Evolutionary conservation across 92 coral and sea anemone species (phyloP), one percentile per base, ranked within the genome.

Genomic region (Porites cylindrica): DNA sequence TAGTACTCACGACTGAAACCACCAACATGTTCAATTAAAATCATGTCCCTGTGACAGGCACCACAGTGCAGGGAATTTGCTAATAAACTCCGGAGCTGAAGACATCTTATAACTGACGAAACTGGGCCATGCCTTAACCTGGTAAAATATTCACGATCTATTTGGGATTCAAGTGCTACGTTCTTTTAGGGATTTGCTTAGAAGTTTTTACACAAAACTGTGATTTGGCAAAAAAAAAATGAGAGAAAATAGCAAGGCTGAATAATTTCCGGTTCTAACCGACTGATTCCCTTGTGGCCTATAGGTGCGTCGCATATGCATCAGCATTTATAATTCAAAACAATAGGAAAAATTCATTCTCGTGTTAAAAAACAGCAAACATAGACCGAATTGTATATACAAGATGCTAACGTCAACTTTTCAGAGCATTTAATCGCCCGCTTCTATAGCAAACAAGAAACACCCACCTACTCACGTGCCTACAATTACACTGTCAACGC

Each of bases 1-100:
- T 63, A 63, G 67, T 63, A 63, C 84, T 80, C 69, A 80, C 84
- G 76, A 80, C 21, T 38, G 84, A 47, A 32, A 21, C 59, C 52
- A 58, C 66, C 84, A 12, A 80, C 75, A 26, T 23, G 72, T 24
- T 21, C 29, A 21, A 16, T 7, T 47, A 64, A 56, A 32, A 8
- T 8, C 84, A 80, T 80, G 52, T 80, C 60, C 51, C 75, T 80
- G 75, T 80, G 60, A 58, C 84, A 80, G 6, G 75, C 56, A 12
- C 56, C 84, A 63, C 84, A 79, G 84, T 13, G 73, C 32, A 79
- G 84, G 73, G 84, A 70, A 79, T 79, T 38, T 23, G 84, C 24
- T 6, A 79, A 70, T 14, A 79, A 54, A 79, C 53, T 60, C 38
- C 71, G 83, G 10, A 50, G 51, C 67, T 63, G 74, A 47, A 79